Percentiles rank a stretch among this genome's conserved stretches.
phyloP scores from a whole-genome alignment of 1,140 invertebrate species.

The Bombus terrestris region DNA sequence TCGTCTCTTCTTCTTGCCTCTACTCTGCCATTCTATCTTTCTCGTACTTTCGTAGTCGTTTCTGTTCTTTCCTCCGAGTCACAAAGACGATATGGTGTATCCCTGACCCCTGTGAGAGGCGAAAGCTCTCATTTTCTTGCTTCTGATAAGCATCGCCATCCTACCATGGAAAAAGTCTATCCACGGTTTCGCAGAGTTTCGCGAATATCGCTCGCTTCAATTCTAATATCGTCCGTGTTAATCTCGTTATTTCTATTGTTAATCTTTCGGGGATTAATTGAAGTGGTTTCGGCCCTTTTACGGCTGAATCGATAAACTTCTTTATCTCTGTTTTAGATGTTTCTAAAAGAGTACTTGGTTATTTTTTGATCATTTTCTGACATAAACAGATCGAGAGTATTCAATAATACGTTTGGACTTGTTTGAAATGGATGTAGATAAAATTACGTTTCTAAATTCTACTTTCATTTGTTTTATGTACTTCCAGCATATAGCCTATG shows the following conservation, averaged over 20 bases:
- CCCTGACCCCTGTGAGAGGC: constrained; percentile 15
- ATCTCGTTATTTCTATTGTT: not conserved
- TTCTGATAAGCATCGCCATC: constrained; percentile 10
- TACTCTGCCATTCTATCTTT: not conserved
- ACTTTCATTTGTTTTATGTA: too few species aligned
- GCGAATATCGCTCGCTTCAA: not conserved
- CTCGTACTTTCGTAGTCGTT: not conserved
- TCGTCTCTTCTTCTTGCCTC: not conserved
- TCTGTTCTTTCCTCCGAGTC: constrained; percentile 6
- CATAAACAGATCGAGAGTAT: too few species aligned
- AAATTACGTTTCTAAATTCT: too few species aligned
- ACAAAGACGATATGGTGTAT: constrained; percentile 37
- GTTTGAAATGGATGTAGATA: too few species aligned
- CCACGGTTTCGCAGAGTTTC: not conserved
- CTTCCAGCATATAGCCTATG: too few species aligned
- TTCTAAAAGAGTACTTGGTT: too few species aligned
- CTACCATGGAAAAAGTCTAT: not conserved
- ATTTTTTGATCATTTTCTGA: too few species aligned
- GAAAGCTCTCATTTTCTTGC: constrained; percentile 23
- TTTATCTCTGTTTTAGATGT: not conserved
- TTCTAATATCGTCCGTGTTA: not conserved
- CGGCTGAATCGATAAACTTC: too few species aligned
- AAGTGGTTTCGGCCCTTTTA: too few species aligned
- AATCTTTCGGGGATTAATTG: not conserved
- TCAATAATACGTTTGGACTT: too few species aligned